phyloP scores from a whole-genome alignment of 2,888 invertebrate genomes.

The Leucophenga montana region DNA sequence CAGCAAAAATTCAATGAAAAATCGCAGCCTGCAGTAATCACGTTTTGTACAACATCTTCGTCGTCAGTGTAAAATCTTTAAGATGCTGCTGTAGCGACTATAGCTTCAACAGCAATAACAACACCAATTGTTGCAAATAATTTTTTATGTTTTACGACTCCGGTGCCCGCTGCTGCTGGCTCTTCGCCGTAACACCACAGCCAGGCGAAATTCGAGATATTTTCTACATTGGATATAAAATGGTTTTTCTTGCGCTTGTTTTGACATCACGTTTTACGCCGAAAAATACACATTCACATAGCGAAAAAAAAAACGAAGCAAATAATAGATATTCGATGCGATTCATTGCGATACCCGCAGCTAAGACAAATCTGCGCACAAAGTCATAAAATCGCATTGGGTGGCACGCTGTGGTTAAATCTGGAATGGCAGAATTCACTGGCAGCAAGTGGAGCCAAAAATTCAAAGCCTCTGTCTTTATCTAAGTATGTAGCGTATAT shows the following conservation, averaged over 20 bases:
- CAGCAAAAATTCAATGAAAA: conserved; percentile 11
- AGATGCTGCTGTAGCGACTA: neutral
- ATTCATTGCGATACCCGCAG: conserved; percentile 41
- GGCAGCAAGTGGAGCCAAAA: too few relatives aligned
- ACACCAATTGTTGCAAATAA: conserved; percentile 63
- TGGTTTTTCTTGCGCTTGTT: conserved; percentile 41
- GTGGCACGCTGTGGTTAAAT: neutral
- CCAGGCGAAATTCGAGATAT: conserved; percentile 12
- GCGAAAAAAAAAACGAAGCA: conserved; percentile 27
- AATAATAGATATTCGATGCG: conserved; percentile 32
- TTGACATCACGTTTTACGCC: conserved; percentile 59
- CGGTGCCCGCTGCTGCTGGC: conserved; percentile 33
- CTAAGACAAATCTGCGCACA: conserved; percentile 27
- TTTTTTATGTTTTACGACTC: conserved; percentile 53
- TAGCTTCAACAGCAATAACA: conserved; percentile 8
- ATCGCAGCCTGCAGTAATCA: conserved; percentile 30
- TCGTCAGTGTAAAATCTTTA: neutral
- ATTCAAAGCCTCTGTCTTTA: neutral
- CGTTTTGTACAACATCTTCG: conserved; percentile 23
- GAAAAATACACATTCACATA: conserved; percentile 40
- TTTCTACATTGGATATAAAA: conserved; percentile 9
- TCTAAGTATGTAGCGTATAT: too few relatives aligned
- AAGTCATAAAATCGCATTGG: conserved; percentile 24
- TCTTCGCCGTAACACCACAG: conserved; percentile 14
- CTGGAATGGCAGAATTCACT: neutral